Percentiles rank a stretch among this genome's conserved stretches.
Evolutionary conservation across 2,888 invertebrate species (phyloP).

Genomic region (Hipparchia semele): DNA sequence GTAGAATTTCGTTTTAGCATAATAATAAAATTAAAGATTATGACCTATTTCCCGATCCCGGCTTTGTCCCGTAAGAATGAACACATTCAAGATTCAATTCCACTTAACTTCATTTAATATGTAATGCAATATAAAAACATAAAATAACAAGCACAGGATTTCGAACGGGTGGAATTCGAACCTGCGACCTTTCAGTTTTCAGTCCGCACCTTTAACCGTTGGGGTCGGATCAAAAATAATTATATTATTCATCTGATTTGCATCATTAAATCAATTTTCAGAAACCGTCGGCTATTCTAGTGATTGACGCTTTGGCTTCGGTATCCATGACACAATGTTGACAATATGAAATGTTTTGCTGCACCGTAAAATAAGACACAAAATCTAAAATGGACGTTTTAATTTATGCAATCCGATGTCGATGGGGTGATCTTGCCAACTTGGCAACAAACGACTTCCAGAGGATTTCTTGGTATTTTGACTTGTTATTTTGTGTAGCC

Average conservation of each 20-base stretch:
- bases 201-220: too few relatives aligned
- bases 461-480: conserved; percentile 14
- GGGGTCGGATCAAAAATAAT: too few relatives aligned
- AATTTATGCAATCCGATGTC: conserved; percentile 33
- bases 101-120: too few relatives aligned
- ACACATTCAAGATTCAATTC: too few relatives aligned
- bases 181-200: too few relatives aligned
- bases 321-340: conserved; percentile 8
- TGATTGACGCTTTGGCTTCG: conserved; percentile 3
- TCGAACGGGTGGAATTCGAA: too few relatives aligned
- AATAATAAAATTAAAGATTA: too few relatives aligned
- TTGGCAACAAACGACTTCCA: conserved; percentile 34
- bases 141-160: too few relatives aligned
- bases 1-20: too few relatives aligned
- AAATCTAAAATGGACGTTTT: conserved; percentile 27
- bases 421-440: conserved; percentile 38
- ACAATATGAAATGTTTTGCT: conserved; percentile 12
- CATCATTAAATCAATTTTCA: not conserved
- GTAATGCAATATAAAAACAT: too few relatives aligned
- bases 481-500: conserved; percentile 16
- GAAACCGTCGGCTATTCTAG: not conserved
- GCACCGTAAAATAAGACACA: conserved; percentile 21
- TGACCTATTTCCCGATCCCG: too few relatives aligned
- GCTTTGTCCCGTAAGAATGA: too few relatives aligned
- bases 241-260: not conserved